Evolutionary conservation across 1,140 invertebrate species (phyloP), one percentile per base, ranked within the genome.

Genomic region (Temnothorax longispinosus): DNA sequence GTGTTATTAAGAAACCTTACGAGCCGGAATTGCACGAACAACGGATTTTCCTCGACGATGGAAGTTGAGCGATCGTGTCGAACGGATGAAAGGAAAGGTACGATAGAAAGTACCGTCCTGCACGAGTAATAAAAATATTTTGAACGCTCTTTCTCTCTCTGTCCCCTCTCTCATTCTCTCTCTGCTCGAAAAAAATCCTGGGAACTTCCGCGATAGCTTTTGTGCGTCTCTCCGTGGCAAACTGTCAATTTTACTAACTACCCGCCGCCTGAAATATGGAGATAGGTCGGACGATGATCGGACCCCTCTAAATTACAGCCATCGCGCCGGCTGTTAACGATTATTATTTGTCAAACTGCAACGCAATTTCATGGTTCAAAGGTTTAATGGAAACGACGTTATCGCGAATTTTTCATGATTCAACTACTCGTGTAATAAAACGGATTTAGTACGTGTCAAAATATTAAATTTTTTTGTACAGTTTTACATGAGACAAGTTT

Each of bases 1-100:
- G 87, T 82, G 72, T 85, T 65, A 60, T 85, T 77, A 85, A 86
- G 75, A 90, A 85, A 88, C 84, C 58, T 89, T 60, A 80, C 41
- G 71, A 60, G 35, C 27, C 52, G 82, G 76, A 77, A 76, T 77
- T 54, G 56, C n/a, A n/a, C 82, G 58, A 58, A 56, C 35, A 58
- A 56, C 35, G 44, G 32, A 85, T 85, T 74, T 82, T n/a, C 60
- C 32, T 13, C 38, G 21, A 21, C 72, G 52, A 41, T 8, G 21
- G 21, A 77, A 77, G 58, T 64, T 41, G 75, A 77, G 41, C 41
- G 52, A 35, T 8, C 21, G 15, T 47, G 44, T 56, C 65, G 47
- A 27, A 67, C n/a, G 78, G 21, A 44, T 32, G 6, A n/a, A 32
- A 82, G 27, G 6, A n/a, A 32, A 82, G 41, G 41, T 44, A 44